Evolutionary conservation across 2,888 invertebrate genomes (phyloP).

Genomic region (Clostera curtula): DNA sequence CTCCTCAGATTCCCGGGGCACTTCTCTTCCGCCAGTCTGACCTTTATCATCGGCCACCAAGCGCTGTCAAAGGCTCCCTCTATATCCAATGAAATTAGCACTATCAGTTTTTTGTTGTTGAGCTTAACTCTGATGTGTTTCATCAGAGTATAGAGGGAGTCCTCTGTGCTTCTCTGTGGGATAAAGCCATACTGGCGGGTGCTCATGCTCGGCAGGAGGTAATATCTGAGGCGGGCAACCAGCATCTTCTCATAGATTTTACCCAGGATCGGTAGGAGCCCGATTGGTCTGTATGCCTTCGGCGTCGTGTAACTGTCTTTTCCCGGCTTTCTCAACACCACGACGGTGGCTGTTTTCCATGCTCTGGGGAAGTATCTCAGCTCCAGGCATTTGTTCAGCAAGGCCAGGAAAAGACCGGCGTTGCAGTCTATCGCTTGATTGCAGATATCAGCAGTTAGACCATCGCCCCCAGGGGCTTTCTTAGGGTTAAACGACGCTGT

Average conservation of each 20-base stretch:
- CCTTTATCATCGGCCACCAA: constrained; percentile 1
- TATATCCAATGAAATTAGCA: not conserved
- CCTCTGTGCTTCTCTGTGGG: constrained; percentile 3
- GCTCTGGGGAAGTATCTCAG: not conserved
- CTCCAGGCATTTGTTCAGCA: not conserved
- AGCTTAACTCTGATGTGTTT: not conserved
- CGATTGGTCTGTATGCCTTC: constrained; percentile 3
- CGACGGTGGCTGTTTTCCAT: not conserved
- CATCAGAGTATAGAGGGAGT: not conserved
- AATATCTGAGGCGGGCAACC: too few species aligned
- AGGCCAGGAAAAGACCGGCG: not conserved
- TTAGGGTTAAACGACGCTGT: constrained; percentile 3
- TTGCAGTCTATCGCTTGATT: not conserved
- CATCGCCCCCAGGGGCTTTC: constrained; percentile 4
- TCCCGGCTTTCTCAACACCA: constrained; percentile 2
- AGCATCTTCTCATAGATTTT: not conserved
- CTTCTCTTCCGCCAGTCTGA: constrained; percentile 3
- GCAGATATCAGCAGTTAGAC: constrained; percentile 7
- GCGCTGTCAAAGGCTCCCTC: constrained; percentile 1
- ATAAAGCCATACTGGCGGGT: constrained; percentile 3
- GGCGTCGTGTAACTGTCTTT: constrained; percentile 2
- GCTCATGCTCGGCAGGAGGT: not conserved
- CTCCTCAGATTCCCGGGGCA: constrained; percentile 1
- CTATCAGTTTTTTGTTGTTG: not conserved
- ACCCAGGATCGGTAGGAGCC: not conserved